A percentile compares a stretch with the other conserved stretches of the same genome.
Evolutionary conservation across 1,140 invertebrate genomes (phyloP).

Genomic region (Rhyzopertha dominica): DNA sequence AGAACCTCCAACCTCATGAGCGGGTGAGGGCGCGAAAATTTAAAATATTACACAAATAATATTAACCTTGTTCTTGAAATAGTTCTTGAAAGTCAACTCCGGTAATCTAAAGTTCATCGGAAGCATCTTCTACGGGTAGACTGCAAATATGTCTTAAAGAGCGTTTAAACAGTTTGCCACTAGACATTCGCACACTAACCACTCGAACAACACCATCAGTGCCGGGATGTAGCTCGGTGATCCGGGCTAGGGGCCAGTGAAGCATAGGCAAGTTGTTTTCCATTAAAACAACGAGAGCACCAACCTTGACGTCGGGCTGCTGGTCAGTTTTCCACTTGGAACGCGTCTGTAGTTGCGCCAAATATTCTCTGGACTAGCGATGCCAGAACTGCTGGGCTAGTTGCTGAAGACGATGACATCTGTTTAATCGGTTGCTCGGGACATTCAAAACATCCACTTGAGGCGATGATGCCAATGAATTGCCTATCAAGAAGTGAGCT

Average conservation of each 20-base stretch:
- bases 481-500: slow-evolving; percentile 6
- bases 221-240: slow-evolving; percentile 18
- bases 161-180: too few species aligned
- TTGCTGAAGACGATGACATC: neutral
- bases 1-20: too few species aligned
- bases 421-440: neutral
- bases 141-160: too few species aligned
- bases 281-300: slow-evolving; percentile 24
- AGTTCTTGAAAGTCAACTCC: too few species aligned
- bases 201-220: slow-evolving; percentile 19
- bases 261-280: slow-evolving; percentile 23
- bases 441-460: neutral
- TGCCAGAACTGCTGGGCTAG: slow-evolving; percentile 10
- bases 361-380: slow-evolving; percentile 8
- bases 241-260: slow-evolving; percentile 25
- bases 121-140: too few species aligned
- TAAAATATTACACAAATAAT: too few species aligned
- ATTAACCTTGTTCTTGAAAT: too few species aligned
- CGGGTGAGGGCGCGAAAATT: too few species aligned
- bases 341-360: slow-evolving; percentile 8
- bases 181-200: slow-evolving; percentile 8
- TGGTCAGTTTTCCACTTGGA: slow-evolving; percentile 17
- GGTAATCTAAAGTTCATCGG: too few species aligned
- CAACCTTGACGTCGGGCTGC: neutral
- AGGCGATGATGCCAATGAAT: neutral